These are phyloP conservation scores for Coryphaenoides rupestris DNA, from an alignment of 2,113 vertebrate genomes.

Conservation along the genomic window DNA sequence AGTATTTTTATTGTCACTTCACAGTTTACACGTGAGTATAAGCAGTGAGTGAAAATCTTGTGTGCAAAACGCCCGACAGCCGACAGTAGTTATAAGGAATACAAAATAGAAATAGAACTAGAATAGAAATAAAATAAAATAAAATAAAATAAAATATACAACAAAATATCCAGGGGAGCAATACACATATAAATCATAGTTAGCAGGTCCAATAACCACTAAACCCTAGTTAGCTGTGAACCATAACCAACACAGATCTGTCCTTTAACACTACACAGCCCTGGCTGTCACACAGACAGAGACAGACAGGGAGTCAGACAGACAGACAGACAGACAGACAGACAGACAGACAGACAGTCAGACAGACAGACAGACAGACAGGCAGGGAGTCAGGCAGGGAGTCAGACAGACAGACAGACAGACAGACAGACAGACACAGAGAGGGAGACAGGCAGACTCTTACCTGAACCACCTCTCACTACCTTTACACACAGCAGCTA, in stretches of 20 bases:
- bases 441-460: neutral
- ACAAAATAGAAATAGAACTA: too few relatives aligned
- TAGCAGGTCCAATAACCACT: constrained; percentile 23
- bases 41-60: too few relatives aligned
- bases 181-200: constrained; percentile 82
- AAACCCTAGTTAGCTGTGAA: too few relatives aligned
- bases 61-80: too few relatives aligned
- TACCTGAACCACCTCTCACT: neutral
- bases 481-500: neutral
- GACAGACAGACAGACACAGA: neutral
- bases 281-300: neutral
- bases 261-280: neutral
- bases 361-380: neutral
- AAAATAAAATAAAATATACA: too few relatives aligned
- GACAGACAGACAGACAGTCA: neutral
- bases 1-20: too few relatives aligned
- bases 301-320: constrained; percentile 9
- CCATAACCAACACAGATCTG: neutral
- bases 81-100: too few relatives aligned
- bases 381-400: too few relatives aligned
- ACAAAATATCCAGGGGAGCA: constrained; percentile 88
- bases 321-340: neutral
- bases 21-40: too few relatives aligned
- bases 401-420: neutral
- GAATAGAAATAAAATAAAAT: too few relatives aligned